Evolutionary conservation across 1,140 invertebrate genomes (phyloP).

Genomic region (Sycophaga agraensis): DNA sequence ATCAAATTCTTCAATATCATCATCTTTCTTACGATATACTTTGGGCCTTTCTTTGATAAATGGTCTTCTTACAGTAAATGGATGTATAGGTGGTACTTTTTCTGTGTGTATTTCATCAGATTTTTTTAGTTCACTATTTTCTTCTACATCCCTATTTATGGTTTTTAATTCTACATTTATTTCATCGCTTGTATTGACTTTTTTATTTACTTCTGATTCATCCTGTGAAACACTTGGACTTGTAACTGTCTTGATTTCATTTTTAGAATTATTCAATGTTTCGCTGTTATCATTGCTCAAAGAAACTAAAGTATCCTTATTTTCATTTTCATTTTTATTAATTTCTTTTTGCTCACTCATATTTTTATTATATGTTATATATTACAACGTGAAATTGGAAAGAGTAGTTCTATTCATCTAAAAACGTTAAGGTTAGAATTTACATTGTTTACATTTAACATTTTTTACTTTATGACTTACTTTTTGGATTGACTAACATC

Average conservation of each 20-base stretch:
- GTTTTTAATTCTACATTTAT: too few relatives aligned
- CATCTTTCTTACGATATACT: constrained; percentile 19
- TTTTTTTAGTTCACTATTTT: neutral
- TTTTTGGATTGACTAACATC: neutral
- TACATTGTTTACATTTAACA: constrained; percentile 1
- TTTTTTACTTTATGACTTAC: neutral
- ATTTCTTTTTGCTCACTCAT: constrained; percentile 19
- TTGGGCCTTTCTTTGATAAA: constrained; percentile 14
- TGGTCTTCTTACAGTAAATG: neutral
- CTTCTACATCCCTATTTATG: too few relatives aligned
- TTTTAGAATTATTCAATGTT: neutral
- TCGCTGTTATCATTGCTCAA: neutral
- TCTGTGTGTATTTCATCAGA: too few relatives aligned
- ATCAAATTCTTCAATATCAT: constrained; percentile 44
- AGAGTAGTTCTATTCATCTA: neutral
- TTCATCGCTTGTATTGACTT: neutral
- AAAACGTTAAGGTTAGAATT: constrained; percentile 4
- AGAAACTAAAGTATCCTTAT: neutral
- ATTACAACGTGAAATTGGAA: neutral
- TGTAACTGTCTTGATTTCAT: neutral
- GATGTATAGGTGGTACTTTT: neutral
- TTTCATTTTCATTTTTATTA: neutral
- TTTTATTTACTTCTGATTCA: neutral
- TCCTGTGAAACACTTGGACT: neutral
- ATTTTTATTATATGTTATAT: neutral